Conservation (phyloP, 2,888 invertebrate genomes). For the Ichneumoninae sp. region DNA sequence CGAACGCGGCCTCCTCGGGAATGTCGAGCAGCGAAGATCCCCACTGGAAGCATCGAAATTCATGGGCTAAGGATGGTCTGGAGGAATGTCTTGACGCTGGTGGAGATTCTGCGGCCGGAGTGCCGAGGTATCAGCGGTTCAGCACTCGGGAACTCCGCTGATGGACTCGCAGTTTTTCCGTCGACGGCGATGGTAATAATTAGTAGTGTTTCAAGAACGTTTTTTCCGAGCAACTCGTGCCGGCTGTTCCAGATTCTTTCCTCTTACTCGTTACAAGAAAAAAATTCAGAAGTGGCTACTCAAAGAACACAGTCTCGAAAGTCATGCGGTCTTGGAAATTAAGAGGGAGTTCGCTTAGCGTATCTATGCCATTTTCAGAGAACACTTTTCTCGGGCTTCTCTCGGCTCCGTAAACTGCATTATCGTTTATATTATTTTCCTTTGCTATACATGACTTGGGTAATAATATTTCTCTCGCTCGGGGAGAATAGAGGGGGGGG, state of each 20-base stretch:
- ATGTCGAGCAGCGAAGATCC: slow-evolving; percentile 43
- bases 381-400: slow-evolving; percentile 27
- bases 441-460: neutral
- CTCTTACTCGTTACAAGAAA: neutral
- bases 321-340: neutral
- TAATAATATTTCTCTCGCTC: slow-evolving; percentile 9
- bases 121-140: slow-evolving; percentile 15
- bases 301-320: slow-evolving; percentile 3
- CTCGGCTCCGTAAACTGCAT: slow-evolving; percentile 18
- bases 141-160: slow-evolving; percentile 23
- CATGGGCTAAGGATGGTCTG: slow-evolving; percentile 3
- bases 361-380: slow-evolving; percentile 35
- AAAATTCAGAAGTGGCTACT: slow-evolving; percentile 7
- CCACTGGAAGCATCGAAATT: slow-evolving; percentile 53
- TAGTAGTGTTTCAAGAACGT: neutral
- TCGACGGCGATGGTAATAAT: slow-evolving; percentile 26
- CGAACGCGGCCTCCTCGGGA: slow-evolving; percentile 41
- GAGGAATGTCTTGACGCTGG: slow-evolving; percentile 44
- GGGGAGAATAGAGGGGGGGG: neutral
- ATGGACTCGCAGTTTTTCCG: slow-evolving; percentile 13
- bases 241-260: slow-evolving; percentile 22
- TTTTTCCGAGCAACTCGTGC: slow-evolving; percentile 13
- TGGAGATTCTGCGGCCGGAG: slow-evolving; percentile 19
- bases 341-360: slow-evolving; percentile 5
- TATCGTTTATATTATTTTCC: slow-evolving; percentile 17